Evolutionary conservation across 2,797 vertebrate genomes (phyloP).

Genomic region (Falco berigora): DNA sequence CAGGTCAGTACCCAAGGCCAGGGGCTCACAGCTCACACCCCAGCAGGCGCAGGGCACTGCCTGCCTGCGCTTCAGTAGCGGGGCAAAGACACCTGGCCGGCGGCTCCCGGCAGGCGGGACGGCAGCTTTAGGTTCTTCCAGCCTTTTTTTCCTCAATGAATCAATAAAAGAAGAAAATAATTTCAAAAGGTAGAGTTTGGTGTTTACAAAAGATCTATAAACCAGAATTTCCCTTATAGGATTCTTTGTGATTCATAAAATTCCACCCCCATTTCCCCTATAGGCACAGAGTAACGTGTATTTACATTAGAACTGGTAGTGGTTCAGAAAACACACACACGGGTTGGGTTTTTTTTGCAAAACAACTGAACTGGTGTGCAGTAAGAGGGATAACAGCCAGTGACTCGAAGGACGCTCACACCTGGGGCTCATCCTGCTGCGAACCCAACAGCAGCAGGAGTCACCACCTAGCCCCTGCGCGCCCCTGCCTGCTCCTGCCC

Average conservation of each 20-base stretch:
- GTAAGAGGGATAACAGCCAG: neutral
- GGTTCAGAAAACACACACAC: neutral
- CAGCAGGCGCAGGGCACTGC: neutral
- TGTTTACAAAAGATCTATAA: constrained; percentile 26
- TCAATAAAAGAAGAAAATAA: neutral
- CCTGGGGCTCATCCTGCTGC: neutral
- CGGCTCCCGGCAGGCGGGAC: neutral
- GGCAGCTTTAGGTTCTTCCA: neutral
- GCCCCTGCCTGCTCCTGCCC: neutral
- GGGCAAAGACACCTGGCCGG: neutral
- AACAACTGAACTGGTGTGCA: neutral
- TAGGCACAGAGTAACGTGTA: neutral
- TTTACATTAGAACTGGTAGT: neutral
- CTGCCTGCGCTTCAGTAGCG: neutral
- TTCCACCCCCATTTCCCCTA: neutral
- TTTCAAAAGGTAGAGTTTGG: neutral
- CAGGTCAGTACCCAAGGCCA: neutral
- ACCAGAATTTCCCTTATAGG: neutral
- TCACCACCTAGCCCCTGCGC: accelerated
- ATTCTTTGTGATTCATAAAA: neutral
- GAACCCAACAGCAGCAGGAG: neutral
- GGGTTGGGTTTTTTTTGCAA: neutral
- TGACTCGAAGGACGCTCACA: neutral
- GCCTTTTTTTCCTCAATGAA: neutral
- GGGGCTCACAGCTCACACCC: neutral